Evolutionary conservation across 1,140 invertebrate genomes (phyloP).

Genomic region (Campoletis sonorensis): DNA sequence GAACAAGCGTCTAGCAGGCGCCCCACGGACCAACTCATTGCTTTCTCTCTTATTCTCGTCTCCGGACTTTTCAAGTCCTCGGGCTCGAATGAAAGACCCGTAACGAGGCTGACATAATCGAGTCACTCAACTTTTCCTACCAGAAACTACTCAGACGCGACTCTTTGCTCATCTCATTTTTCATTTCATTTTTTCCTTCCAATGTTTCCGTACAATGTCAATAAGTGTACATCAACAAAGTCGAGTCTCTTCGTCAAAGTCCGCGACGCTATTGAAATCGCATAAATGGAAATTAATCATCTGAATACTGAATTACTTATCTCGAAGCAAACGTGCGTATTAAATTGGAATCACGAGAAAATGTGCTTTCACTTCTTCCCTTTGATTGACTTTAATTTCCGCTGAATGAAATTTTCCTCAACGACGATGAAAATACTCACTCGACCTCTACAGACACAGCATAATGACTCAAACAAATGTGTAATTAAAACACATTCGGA

Average conservation of each 20-base stretch:
- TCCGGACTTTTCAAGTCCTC: conserved; percentile 19
- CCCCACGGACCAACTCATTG: background rate
- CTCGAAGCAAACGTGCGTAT: background rate
- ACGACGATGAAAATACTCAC: too few species aligned
- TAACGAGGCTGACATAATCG: conserved; percentile 35
- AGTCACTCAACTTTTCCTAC: conserved; percentile 48
- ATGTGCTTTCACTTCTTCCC: too few species aligned
- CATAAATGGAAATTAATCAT: background rate
- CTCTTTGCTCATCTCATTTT: background rate
- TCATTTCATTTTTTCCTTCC: background rate
- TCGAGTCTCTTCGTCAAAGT: background rate
- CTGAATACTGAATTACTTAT: background rate
- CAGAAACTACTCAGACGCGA: background rate
- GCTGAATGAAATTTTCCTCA: background rate
- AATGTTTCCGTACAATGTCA: conserved; percentile 1
- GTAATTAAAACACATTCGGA: background rate
- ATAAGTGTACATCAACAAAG: background rate
- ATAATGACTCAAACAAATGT: too few species aligned
- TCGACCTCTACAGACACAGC: too few species aligned
- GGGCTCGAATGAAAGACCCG: conserved; percentile 27
- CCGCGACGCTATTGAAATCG: background rate
- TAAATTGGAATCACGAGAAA: background rate
- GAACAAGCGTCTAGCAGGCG: conserved; percentile 52
- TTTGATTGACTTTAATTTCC: background rate
- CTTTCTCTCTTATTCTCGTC: conserved; percentile 19